Base-by-base conservation (phyloP, 1,140 invertebrate species). In the Philotrypesis tridentata region DNA sequence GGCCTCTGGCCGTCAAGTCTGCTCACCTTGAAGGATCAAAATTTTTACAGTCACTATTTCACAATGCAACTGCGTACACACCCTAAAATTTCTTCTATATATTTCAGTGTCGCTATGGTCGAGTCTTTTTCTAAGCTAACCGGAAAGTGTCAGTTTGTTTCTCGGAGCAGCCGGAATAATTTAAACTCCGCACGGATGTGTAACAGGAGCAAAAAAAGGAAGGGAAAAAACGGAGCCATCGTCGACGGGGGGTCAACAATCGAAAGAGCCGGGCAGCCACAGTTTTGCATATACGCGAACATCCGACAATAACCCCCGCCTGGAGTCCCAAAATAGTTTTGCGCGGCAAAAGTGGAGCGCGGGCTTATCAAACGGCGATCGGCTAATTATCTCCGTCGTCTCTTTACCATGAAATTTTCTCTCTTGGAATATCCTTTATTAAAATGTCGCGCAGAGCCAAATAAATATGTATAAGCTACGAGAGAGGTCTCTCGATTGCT, bases 131-230 rank as follows among this genome's bases (percentile, higher is more conserved):
- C n/a, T n/a, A n/a, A n/a, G n/a, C n/a, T n/a, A n/a, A n/a, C n/a
- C n/a, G n/a, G n/a, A n/a, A n/a, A n/a, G n/a, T n/a, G n/a, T n/a
- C n/a, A n/a, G n/a, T n/a, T n/a, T n/a, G n/a, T n/a, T n/a, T n/a
- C n/a, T n/a, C n/a, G n/a, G n/a, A n/a, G 65, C 65, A 68, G 31
- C 31, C 65, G 27, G 65, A 68, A 68, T 68, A 68, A 68, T 31
- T 68, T 68, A 68, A 31, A 17, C 5, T 21, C 21, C 60, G 0
- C 60, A 25, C 65, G 29, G 12, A 68, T 17, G 21, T 68, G n/a
- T n/a, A n/a, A n/a, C n/a, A n/a, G n/a, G n/a, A n/a, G n/a, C n/a
- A n/a, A n/a, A n/a, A n/a, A 25, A 68, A 8, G 29, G 17, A 23
- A 17, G 29, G 29, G 17, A 11, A 27, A 68, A 68, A 12, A 14